Base-by-base conservation (phyloP, 2,797 vertebrate genomes). In the Myotis findleyi region DNA sequence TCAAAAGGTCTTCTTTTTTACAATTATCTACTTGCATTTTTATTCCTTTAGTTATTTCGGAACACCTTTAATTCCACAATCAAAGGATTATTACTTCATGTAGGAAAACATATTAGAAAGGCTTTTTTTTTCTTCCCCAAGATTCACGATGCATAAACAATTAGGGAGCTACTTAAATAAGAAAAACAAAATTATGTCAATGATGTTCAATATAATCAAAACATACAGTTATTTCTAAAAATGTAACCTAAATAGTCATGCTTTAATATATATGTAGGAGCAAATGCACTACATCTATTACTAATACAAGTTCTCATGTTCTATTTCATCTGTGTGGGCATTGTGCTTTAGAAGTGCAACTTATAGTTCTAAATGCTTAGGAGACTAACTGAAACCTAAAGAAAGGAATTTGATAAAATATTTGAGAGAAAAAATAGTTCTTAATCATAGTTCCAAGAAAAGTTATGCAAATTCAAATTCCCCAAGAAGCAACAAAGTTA, bases 51-150 rank as follows among this genome's bases (percentile, higher is more conserved):
- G 20, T 72, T 91, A 92, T 68, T 87, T 95, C 16, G 73, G 20
- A 89, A 89, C 75, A 38, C 14, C 13, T 89, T 95, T 89, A 89
- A 72, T 95, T 87, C 14, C 4, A 71, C 4, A 83, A 36, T 25
- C 1, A 69, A 79, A 64, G 3, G 53, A 23, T 55, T 87, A 68
- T 75, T 84, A 71, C 8, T 90, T 87, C 10, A 38, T 27, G 11
- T 38, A 79, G 13, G n/a, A 23, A 73, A 16, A n/a, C 7, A 71
- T 33, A 75, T 83, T 33, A 89, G 66, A 91, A 7, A 89, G 8
- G 1, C 3, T 21, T 23, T 38, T 77, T 76, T 49, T 11, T 21
- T 7, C 62, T 27, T 9, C 49, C 2, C 2, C 17, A 91, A 71
- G 41, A 71, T 33, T 84, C 33, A 68, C 44, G 8, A 20, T 81